Conservation (phyloP, 2,888 invertebrate species). For the Habrosyne pyritoides region DNA sequence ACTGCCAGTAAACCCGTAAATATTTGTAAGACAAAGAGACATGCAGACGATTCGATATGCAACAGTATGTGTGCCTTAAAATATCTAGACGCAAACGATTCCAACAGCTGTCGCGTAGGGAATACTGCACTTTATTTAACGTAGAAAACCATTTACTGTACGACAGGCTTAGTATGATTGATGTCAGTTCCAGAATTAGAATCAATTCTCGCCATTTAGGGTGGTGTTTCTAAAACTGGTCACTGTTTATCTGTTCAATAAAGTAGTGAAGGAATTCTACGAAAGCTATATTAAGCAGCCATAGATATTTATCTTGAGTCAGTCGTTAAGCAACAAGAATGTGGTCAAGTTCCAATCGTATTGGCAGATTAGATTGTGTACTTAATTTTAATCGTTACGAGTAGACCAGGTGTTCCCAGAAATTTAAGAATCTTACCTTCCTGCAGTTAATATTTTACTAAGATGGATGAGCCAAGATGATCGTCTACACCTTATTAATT, state of each 20-base stretch:
- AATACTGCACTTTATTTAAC: conserved; percentile 34
- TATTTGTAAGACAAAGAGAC: no score
- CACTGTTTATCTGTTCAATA: conserved; percentile 11
- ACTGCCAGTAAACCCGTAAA: not conserved
- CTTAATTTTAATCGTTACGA: not conserved
- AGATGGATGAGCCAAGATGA: conserved; percentile 1
- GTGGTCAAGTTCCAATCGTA: not conserved
- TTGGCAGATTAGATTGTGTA: not conserved
- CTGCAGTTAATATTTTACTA: conserved; percentile 17
- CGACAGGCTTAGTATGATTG: conserved; percentile 75
- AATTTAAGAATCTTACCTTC: not conserved
- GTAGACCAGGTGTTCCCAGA: not conserved
- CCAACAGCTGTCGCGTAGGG: conserved; percentile 15
- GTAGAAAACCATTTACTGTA: conserved; percentile 48
- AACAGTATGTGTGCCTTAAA: no score
- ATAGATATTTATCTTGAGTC: not conserved
- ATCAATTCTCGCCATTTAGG: conserved; percentile 61
- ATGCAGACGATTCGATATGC: no score
- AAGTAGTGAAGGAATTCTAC: conserved; percentile 1
- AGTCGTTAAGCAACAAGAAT: not conserved
- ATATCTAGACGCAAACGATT: not conserved
- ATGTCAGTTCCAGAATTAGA: conserved; percentile 68
- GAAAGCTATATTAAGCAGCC: conserved; percentile 1
- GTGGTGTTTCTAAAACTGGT: conserved; percentile 52
- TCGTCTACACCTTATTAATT: no score